phyloP scores from a whole-genome alignment of 2,888 invertebrate genomes.

The Lissonota sp. region DNA sequence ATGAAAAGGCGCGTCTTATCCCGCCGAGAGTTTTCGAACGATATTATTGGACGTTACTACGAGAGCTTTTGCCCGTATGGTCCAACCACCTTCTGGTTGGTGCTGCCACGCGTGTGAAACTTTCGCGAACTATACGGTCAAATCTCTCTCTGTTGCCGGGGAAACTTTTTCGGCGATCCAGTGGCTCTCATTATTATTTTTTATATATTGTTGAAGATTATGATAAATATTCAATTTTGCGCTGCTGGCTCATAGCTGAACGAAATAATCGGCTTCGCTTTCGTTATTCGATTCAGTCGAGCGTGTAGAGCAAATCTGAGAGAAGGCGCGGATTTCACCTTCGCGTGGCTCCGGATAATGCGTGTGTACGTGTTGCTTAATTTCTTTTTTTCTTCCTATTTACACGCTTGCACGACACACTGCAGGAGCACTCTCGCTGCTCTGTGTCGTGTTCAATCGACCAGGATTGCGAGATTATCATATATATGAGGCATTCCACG shows the following conservation, averaged over 20 bases:
- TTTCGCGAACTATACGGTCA: conserved; percentile 22
- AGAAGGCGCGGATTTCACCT: conserved; percentile 67
- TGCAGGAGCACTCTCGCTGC: conserved; percentile 39
- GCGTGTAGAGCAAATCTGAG: conserved; percentile 49
- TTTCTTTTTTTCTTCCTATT: conserved; percentile 8
- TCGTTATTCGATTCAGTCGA: conserved; percentile 67
- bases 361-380: conserved; percentile 8
- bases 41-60: conserved; percentile 71
- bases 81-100: conserved; percentile 1
- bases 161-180: conserved; percentile 65
- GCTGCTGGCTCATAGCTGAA: conserved; percentile 10
- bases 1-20: conserved; percentile 69
- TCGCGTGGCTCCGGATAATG: conserved; percentile 47
- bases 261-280: conserved; percentile 63
- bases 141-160: conserved; percentile 72
- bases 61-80: conserved; percentile 42
- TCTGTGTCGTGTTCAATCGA: conserved; percentile 28
- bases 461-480: conserved; percentile 3
- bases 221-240: background rate
- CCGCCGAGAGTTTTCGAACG: conserved; percentile 74
- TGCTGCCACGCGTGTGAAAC: conserved; percentile 51
- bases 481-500: too few species aligned
- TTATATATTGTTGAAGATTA: background rate
- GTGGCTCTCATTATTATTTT: conserved; percentile 54
- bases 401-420: conserved; percentile 17